Conservation (phyloP, 2,797 vertebrate genomes). For the Pitangus sulphuratus region DNA sequence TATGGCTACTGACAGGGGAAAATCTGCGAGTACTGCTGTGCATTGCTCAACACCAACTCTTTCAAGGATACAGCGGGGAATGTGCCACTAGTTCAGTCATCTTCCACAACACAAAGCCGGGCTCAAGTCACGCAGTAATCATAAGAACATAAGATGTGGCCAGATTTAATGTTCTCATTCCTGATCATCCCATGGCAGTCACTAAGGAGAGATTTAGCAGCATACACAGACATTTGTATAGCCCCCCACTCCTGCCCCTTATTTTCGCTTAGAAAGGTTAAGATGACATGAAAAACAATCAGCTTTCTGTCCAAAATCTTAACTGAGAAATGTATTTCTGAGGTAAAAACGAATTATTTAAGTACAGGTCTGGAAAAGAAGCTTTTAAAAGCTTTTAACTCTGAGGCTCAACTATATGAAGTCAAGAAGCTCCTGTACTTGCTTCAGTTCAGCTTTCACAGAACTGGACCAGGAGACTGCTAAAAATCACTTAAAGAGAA, state of each 20-base stretch:
- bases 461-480: neutral
- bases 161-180: neutral
- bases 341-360: neutral
- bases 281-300: neutral
- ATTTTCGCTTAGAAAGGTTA: neutral
- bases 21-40: neutral
- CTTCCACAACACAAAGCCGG: neutral
- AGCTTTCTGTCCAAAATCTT: neutral
- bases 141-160: neutral
- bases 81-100: neutral
- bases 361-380: neutral
- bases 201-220: neutral
- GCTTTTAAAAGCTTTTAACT: neutral
- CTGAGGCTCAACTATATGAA: neutral
- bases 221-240: neutral
- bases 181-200: neutral
- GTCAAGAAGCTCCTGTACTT: neutral
- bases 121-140: neutral
- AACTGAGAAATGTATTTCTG: neutral
- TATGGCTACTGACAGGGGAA: neutral
- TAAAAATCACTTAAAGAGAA: neutral
- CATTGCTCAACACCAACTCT: neutral
- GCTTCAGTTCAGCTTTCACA: constrained; percentile 11
- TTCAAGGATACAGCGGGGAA: neutral
- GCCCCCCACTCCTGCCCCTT: rapidly evolving